A percentile compares a stretch with the other conserved stretches of the same genome.
These are phyloP conservation scores for Leptinotarsa juncta DNA, from an alignment of 2,888 invertebrate genomes.

Conservation along the genomic window DNA sequence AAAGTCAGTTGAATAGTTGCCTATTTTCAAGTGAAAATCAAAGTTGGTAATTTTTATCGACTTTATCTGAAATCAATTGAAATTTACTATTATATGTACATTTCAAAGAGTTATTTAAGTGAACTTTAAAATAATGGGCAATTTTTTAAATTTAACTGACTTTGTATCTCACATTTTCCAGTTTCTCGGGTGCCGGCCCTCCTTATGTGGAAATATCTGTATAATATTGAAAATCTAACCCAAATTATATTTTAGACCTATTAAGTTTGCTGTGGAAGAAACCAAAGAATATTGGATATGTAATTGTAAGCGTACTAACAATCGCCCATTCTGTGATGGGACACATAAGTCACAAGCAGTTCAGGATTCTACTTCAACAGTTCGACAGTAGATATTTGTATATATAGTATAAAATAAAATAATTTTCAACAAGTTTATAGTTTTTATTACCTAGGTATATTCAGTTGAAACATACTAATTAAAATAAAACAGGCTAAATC, in stretches of 20 bases:
- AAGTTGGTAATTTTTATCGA: too few species aligned
- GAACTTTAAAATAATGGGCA: too few species aligned
- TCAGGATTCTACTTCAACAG: constrained; percentile 67
- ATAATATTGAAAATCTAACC: too few species aligned
- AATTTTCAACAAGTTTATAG: background rate
- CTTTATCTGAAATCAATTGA: too few species aligned
- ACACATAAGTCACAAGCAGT: constrained; percentile 84
- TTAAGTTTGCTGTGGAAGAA: constrained; percentile 85
- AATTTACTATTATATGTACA: too few species aligned
- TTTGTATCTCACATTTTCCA: too few species aligned
- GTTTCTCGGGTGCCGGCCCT: too few species aligned
- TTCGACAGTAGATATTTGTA: constrained; percentile 53
- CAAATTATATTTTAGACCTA: constrained; percentile 70
- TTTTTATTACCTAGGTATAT: constrained; percentile 13
- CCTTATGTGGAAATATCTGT: too few species aligned
- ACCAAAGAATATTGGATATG: constrained; percentile 97
- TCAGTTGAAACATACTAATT: constrained; percentile 8
- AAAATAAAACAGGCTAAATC: background rate
- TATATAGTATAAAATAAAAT: constrained; percentile 27
- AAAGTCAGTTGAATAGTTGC: too few species aligned
- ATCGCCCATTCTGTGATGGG: constrained; percentile 97
- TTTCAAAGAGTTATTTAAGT: too few species aligned
- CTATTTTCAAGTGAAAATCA: too few species aligned
- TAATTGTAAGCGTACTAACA: constrained; percentile 95
- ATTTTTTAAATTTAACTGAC: too few species aligned